These are phyloP conservation scores for Bicyclus anynana DNA, from an alignment of 1,140 invertebrate species.

Conservation along the genomic window DNA sequence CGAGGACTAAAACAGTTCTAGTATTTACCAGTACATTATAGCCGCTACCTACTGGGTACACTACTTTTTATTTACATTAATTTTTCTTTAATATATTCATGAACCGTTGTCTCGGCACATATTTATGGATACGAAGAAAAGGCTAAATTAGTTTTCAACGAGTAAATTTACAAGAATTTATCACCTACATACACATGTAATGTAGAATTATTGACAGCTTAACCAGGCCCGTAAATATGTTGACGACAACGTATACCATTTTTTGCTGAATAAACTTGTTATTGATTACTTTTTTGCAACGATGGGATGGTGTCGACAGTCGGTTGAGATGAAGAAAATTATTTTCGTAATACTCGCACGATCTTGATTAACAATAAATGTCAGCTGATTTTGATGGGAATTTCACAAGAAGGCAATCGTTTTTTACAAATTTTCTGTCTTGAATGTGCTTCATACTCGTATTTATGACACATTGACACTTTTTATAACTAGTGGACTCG, in stretches of 20 bases:
- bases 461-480: too few relatives aligned
- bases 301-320: too few relatives aligned
- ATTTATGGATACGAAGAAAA: slow-evolving; percentile 11
- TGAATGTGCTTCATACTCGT: too few relatives aligned
- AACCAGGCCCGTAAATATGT: slow-evolving; percentile 7
- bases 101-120: slow-evolving; percentile 3
- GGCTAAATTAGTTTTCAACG: slow-evolving; percentile 9
- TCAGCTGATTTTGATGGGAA: too few relatives aligned
- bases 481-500: too few relatives aligned
- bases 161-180: slow-evolving; percentile 9
- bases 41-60: background rate
- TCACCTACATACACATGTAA: slow-evolving; percentile 4
- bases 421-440: too few relatives aligned
- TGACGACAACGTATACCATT: slow-evolving; percentile 1
- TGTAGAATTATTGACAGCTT: slow-evolving; percentile 11
- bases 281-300: slow-evolving; percentile 5
- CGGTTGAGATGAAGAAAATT: slow-evolving; percentile 13
- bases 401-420: too few relatives aligned
- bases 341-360: background rate
- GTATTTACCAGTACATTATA: background rate
- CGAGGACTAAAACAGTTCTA: background rate
- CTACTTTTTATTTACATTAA: background rate
- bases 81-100: background rate
- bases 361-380: too few relatives aligned
- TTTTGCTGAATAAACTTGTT: slow-evolving; percentile 9